Base-by-base conservation (phyloP, 2,888 invertebrate genomes). In the Ornithoptera priamus region DNA sequence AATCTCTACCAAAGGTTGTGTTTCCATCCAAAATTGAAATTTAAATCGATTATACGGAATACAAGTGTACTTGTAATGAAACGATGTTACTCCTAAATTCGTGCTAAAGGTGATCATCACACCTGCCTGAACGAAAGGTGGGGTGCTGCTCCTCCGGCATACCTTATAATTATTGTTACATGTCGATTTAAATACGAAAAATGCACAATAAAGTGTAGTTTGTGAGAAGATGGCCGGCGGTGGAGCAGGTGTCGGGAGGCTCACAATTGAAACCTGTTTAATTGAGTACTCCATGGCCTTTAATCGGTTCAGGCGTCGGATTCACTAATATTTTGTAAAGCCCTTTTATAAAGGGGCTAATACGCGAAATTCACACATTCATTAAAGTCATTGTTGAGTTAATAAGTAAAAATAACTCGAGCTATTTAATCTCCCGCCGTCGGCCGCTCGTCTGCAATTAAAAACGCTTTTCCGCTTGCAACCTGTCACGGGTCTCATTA, bases 321-420 rank as follows among this genome's bases (percentile, higher is more conserved):
- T 61, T 68, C 68, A 68, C 68, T 64, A 68, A 68, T 63, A 63
- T 65, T 64, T 56, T 65, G 61, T 69, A 61, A 65, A 69, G 69
- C 17, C 36, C 24, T 36, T 63, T 61, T 61, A 18, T 62, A 62
- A 67, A 56, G 46, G 62, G 59, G 63, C 70, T 70, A 69, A 69
- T 69, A 58, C 59, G 30, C 65, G 65, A 65, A 65, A 65, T 62
- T 69, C 56, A 69, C 69, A 69, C 69, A 65, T 69, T 65, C 65
- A 65, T 61, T 60, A 59, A 46, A 59, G 53, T 39, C 63, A 64
- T 68, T 62, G 68, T 62, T 68, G 17, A 68, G 57, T 64, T 59
- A 68, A 68, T 56, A 67, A 67, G 60, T 67, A 58, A 62, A 64
- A 68, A 68, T 67, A 67, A 46, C 46, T 42, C 18, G 63, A 22